Percentiles rank a stretch among this genome's conserved stretches.
Evolutionary conservation across 2,888 invertebrate genomes (phyloP).

Genomic region (Coecobrya sp.): DNA sequence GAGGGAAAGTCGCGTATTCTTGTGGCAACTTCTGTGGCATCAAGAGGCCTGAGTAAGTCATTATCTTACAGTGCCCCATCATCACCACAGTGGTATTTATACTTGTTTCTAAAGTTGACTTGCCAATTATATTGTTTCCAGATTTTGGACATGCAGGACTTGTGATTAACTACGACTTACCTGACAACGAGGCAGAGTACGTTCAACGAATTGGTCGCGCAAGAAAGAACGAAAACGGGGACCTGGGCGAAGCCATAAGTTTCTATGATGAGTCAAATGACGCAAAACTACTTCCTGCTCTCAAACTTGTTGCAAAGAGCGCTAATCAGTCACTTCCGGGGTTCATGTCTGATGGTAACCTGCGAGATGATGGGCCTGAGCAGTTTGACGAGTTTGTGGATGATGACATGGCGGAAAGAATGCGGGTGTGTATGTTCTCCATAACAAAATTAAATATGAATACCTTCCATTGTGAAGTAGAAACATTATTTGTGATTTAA

Average conservation of each 20-base stretch:
- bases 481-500: too few relatives aligned
- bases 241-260: conserved; percentile 3
- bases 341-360: neutral
- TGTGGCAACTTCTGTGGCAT: conserved; percentile 59
- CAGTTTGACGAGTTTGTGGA: too few relatives aligned
- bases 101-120: too few relatives aligned
- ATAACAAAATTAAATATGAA: too few relatives aligned
- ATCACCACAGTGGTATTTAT: too few relatives aligned
- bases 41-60: conserved; percentile 63
- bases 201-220: conserved; percentile 69
- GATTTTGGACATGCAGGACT: neutral
- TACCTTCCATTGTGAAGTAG: too few relatives aligned
- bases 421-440: too few relatives aligned
- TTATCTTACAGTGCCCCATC: neutral
- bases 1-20: neutral
- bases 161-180: conserved; percentile 71
- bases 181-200: conserved; percentile 36
- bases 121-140: neutral
- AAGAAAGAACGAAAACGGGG: neutral
- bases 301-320: neutral
- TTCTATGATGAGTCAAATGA: conserved; percentile 47
- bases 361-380: too few relatives aligned
- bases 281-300: neutral
- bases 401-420: too few relatives aligned
- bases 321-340: conserved; percentile 15